Evolutionary conservation across 2,888 invertebrate genomes (phyloP), one percentile per base, ranked within the genome.

Genomic region (Trachelus tabidus): DNA sequence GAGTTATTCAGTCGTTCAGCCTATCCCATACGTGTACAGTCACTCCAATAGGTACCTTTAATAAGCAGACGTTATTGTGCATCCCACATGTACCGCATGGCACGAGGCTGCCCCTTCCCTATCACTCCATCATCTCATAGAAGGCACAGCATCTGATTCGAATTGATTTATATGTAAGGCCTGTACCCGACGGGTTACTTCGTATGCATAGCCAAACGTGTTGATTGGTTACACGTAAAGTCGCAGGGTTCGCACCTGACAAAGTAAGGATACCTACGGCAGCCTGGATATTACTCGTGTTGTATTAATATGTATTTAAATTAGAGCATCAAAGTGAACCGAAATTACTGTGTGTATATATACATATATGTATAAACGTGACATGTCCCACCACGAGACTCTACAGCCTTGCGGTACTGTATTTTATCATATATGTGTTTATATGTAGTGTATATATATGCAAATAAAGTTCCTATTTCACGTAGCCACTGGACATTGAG

Each of bases 251-350:
- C 56, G 9, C 80, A 81, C 35, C 74, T 77, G 73, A 68, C 30
- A 71, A 69, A 68, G 77, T 75, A 73, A 78, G 34, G 69, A 69
- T 75, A 68, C 69, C 71, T 33, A 33, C 71, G 3, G 15, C 71
- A 9, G 73, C 75, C 76, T 79, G 12, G 75, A 79, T 84, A 86
- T 81, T 84, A 85, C 84, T 86, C 84, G 86, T 86, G 87, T 86
- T 85, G 82, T 86, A 88, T 88, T 89, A 89, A 88, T 88, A 88
- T 88, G 86, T 86, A 88, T 88, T 89, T 88, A 87, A 88, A 89
- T 89, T 86, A 86, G 85, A 79, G 84, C 83, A 82, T 88, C 87
- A 88, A 88, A 89, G 88, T 82, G 82, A 83, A 79, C 80, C 81
- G 78, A 86, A 84, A 87, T 88, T 87, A 85, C 85, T 76, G 78